Base-by-base conservation (phyloP, 2,113 vertebrate species). In the Corapipo altera region DNA sequence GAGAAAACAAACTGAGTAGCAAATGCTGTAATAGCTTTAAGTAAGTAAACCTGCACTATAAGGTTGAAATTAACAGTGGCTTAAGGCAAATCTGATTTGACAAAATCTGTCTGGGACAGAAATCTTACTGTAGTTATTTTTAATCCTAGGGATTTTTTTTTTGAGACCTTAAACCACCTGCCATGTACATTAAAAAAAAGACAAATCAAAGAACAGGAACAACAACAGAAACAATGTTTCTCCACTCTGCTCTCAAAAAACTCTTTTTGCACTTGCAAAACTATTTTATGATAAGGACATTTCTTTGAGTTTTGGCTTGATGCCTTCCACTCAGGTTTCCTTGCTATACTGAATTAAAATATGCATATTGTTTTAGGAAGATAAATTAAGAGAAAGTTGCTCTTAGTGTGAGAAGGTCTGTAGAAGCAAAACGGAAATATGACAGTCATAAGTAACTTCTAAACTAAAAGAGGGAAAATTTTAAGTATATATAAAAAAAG, bases 61-160 rank as follows among this genome's bases (percentile, higher is more conserved):
- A 85, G 26, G n/a, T 55, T 85, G 44, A 49, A 72, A 81, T 91
- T 91, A 77, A 39, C 57, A 51, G 70, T 80, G 51, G 39, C 4
- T 93, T 87, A 85, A 93, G 35, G 66, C 28, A 93, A 88, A 94
- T 81, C 51, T 89, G 69, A 81, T 91, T 78, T 87, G n/a, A 65
- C 39, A 64, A 74, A 84, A 67, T 78, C 35, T 69, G 35, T 74
- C 22, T 91, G 61, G 28, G 69, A 52, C 15, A 78, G 65, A 82
- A 93, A 72, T 72, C 48, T 66, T 82, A 15, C 28, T 55, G 11
- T 64, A n/a, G 35, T 7, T 48, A 30, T 62, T 78, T 91, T 89
- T 35, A 77, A 74, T 77, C 6, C 39, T 52, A 51, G 24, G 46
- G 27, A 46, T 67, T 59, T 72, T 74, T 43, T 64, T 46, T 35